phyloP scores from a whole-genome alignment of 2,888 invertebrate species.

The Parnassius smintheus region DNA sequence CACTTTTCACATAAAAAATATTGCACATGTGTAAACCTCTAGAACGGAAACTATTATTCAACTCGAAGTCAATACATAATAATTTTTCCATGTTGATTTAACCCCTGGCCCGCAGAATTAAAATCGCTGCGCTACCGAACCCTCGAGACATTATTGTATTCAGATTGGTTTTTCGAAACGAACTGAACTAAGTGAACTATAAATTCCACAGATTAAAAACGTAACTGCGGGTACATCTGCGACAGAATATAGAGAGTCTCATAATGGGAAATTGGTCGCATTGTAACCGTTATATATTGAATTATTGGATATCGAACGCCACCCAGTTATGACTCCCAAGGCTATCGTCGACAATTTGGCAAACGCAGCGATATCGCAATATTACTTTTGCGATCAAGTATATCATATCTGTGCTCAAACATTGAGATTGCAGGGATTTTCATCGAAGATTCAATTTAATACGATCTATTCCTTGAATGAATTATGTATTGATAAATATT shows the following conservation, averaged over 20 bases:
- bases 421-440: not conserved
- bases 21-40: too few species aligned
- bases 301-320: constrained; percentile 4
- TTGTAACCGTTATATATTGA: constrained; percentile 9
- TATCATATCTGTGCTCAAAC: not conserved
- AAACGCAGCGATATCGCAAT: not conserved
- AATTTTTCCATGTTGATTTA: too few species aligned
- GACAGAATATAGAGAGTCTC: constrained; percentile 5
- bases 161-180: too few species aligned
- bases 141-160: too few species aligned
- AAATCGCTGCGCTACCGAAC: too few species aligned
- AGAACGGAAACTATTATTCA: too few species aligned
- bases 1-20: too few species aligned
- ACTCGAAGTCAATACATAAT: too few species aligned
- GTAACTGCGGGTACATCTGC: constrained; percentile 13
- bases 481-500: too few species aligned
- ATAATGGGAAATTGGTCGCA: constrained; percentile 5
- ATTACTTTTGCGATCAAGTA: not conserved
- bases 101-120: too few species aligned
- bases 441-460: too few species aligned
- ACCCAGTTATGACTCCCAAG: constrained; percentile 1
- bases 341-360: not conserved
- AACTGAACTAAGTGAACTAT: not conserved
- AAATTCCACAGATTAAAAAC: constrained; percentile 17
- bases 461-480: too few species aligned